Evolutionary conservation across 1,140 invertebrate species (phyloP), one percentile per base, ranked within the genome.

Genomic region (Protaetia brevitarsis): DNA sequence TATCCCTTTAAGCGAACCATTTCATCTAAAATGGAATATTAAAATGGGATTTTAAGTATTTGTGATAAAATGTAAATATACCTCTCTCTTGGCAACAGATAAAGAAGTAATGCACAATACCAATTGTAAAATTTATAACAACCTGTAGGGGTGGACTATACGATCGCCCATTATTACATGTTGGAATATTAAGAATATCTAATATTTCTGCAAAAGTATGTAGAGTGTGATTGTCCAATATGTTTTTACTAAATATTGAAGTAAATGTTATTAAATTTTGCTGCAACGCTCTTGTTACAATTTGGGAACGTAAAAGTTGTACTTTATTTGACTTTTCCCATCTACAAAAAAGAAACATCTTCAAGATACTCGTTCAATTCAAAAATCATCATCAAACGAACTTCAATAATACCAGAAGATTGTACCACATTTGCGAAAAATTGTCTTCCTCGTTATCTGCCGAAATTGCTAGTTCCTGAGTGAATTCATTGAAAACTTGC

Each of bases 61-160:
- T 34, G 13, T 51, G 3, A 62, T 34, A 61, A 60, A 64, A 10
- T 66, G 41, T 66, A 13, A 67, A 69, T 70, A 78, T 80, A 89
- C 88, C 87, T 79, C 83, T 77, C 73, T 89, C 82, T 41, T 82
- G 83, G 60, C 91, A 82, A 68, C 88, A 90, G 34, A 86, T 82
- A 78, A 91, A 93, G 74, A 92, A 92, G 77, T 91, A 92, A 71
- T 87, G 84, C 0, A 91, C 86, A 19, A 86, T 85, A 0, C 88
- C 85, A 68, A 86, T 83, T 0, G 88, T 86, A 3, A 91, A 77
- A 76, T 88, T 90, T 27, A 89, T 67, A 37, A 78, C 77, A 4
- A 83, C 78, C 70, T 82, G 78, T 37, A 84, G 72, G 27, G 80
- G 81, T 5, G 79, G 74, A 23, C 63, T 73, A 58, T 74, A 72